Evolutionary conservation across 2,888 invertebrate species (phyloP), one percentile per base, ranked within the genome.

Genomic region (Drosophila mettleri): DNA sequence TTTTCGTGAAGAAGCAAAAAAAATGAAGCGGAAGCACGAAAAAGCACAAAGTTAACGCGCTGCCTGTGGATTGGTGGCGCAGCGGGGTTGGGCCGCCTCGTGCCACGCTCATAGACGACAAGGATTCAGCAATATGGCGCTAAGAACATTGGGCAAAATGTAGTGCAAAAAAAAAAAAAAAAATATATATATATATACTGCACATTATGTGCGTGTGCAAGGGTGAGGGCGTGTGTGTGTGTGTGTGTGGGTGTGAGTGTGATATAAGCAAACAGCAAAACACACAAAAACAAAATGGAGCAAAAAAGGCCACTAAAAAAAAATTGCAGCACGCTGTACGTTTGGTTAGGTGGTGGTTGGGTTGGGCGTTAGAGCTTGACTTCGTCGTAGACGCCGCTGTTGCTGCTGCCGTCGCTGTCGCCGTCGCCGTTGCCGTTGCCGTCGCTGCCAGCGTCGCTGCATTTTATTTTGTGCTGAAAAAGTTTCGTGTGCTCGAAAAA

Each of bases 401-500:
- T 36, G 29, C 29, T 33, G 33, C 33, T 12, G 81, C 66, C 63
- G 74, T 61, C 38, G 58, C 43, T 39, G 52, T 29, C 24, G 74
- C 46, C 29, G 61, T 41, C n/a, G 53, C n/a, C 7, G 53, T 16
- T 33, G 45, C 45, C 10, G 62, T 54, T 22, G 57, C 41, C 54
- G 66, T 58, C 69, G 67, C 67, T 67, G 76, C 74, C 55, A 45
- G 51, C 76, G 70, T 65, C 78, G 68, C 85, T 85, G 88, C 84
- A 88, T 85, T 85, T 88, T 84, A 88, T 86, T 88, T 86, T 90
- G 87, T 86, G 91, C 91, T 90, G 90, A 91, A 91, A 92, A 91
- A 92, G 91, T 92, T 92, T 92, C 90, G 92, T 91, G 91, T 92
- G 91, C 88, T 91, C 92, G 89, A 91, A 92, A 92, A 88, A 89